These are phyloP conservation scores for Siniperca obscura DNA, from an alignment of 2,797 vertebrate genomes.

Conservation along the genomic window DNA sequence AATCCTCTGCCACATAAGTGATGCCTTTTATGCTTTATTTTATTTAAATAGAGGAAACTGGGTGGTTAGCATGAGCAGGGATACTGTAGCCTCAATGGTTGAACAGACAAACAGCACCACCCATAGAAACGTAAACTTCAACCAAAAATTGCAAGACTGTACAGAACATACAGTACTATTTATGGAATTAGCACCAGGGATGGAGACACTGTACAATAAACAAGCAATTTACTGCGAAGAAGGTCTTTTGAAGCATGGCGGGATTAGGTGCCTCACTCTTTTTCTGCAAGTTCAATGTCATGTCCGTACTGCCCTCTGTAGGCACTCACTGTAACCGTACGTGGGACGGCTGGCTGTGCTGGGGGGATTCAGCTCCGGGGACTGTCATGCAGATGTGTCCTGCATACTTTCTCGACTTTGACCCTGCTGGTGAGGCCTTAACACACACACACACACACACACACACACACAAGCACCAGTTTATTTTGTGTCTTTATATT, in stretches of 20 bases:
- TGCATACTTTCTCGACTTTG: slow-evolving; percentile 83
- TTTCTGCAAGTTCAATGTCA: not conserved
- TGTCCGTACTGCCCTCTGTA: slow-evolving; percentile 65
- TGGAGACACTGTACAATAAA: slow-evolving; percentile 1
- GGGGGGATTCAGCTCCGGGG: slow-evolving; percentile 82
- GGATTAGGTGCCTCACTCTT: not conserved
- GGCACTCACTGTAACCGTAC: slow-evolving; percentile 86
- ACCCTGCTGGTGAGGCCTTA: slow-evolving; percentile 79
- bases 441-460: not conserved
- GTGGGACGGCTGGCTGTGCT: slow-evolving; percentile 89
- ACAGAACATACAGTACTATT: not conserved
- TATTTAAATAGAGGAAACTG: not conserved
- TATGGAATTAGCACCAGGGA: not conserved
- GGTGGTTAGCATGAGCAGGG: not conserved
- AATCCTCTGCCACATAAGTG: too few relatives aligned
- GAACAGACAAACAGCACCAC: not conserved
- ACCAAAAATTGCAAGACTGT: not conserved
- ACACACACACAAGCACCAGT: too few relatives aligned
- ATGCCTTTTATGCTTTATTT: slow-evolving; percentile 3
- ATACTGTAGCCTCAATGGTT: not conserved
- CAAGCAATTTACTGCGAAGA: not conserved
- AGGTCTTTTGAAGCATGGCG: not conserved
- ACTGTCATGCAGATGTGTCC: slow-evolving; percentile 83
- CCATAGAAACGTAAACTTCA: not conserved
- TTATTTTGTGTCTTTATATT: not conserved